Conservation (phyloP, 2,113 vertebrate genomes). For the Cryptoleucopteryx plumbea region DNA sequence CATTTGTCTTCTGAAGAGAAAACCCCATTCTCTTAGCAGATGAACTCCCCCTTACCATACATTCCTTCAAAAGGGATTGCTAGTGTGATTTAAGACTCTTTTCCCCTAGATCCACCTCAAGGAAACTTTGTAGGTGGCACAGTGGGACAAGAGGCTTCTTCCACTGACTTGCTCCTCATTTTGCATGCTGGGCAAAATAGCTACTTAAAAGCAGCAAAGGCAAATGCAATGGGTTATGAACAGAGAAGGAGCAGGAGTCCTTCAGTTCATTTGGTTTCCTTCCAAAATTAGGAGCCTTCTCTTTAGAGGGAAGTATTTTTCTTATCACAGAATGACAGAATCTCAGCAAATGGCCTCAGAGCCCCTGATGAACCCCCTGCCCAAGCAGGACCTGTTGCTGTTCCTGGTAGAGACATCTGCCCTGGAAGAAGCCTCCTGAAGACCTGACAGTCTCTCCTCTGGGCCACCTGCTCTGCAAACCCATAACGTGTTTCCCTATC, state of each 20-base stretch:
- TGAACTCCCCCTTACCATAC: background rate
- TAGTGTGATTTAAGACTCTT: background rate
- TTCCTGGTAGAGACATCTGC: background rate
- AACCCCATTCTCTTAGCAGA: background rate
- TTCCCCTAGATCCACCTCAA: background rate
- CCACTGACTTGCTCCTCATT: background rate
- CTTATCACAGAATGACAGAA: background rate
- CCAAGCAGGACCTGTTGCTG: background rate
- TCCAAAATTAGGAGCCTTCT: background rate
- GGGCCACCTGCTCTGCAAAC: background rate
- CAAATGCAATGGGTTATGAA: background rate
- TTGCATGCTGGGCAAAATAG: background rate
- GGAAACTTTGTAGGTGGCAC: background rate
- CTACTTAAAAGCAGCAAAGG: background rate
- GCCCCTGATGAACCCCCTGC: fast-evolving
- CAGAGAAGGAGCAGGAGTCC: background rate
- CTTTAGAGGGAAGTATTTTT: background rate
- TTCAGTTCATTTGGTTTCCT: background rate
- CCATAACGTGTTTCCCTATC: fast-evolving
- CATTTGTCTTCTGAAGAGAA: background rate
- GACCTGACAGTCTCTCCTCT: fast-evolving
- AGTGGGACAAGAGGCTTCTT: background rate
- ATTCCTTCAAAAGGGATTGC: background rate
- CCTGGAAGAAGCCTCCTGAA: background rate
- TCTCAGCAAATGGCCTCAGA: background rate